Evolutionary conservation across 1,140 invertebrate genomes (phyloP), one percentile per base, ranked within the genome.

Genomic region (Lepidurus arcticus): DNA sequence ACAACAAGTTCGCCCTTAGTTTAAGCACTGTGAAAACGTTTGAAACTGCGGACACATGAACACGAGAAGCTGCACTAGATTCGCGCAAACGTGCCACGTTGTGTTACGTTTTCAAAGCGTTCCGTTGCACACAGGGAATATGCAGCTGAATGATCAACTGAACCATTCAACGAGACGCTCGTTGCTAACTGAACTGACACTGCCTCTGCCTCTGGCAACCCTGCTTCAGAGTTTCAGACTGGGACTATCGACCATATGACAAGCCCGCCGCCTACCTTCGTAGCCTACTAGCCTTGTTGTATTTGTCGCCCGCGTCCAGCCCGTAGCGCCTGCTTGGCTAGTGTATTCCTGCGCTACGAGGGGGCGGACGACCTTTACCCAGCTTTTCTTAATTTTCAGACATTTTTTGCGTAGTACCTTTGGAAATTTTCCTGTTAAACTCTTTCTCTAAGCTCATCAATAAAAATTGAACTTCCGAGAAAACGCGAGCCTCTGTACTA

Each of bases 121-220:
- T 65, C 53, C 53, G 53, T 65, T 65, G 13, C 8, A 65, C 53
- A 13, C 45, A 13, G 53, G 21, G 13, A 7, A 13, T 13, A 65
- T 13, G 53, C 21, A 13, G 53, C 21, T 65, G 53, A 65, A 65
- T 65, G 53, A 9, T 65, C 53, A 65, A 65, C n/a, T 3, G 2
- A 16, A 65, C 53, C 53, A 65, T 65, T 65, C 53, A 65, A 65
- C 6, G 16, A 21, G 16, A n/a, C 53, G 13, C 53, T 65, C 53
- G 53, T 65, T 65, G 53, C 53, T 65, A 65, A 16, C 53, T 65
- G 53, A 65, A 21, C 53, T 47, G 45, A 47, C 45, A 47, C 45
- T 65, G 53, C 53, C 53, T 65, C 53, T 65, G 53, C 53, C 53
- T 65, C 53, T 65, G 53, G 53, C 53, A 65, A 65, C 53, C 21